Base-by-base conservation (phyloP, 2,888 invertebrate genomes). In the Lagria hirta region DNA sequence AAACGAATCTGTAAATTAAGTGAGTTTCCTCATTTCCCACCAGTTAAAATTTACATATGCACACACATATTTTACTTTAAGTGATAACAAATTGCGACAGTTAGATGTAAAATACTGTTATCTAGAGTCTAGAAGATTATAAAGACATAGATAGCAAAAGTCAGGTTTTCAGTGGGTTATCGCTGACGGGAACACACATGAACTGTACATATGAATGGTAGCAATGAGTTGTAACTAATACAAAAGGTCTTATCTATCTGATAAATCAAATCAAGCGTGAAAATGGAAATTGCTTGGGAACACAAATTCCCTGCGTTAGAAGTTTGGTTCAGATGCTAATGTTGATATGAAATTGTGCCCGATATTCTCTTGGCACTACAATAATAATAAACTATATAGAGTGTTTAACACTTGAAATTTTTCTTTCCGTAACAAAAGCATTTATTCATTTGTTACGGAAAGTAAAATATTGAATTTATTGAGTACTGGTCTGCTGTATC, bases 161-260 rank as follows among this genome's bases (percentile, higher is more conserved):
- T n/a, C 22, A 11, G 16, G 7, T 23, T n/a, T 5, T 17, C 7
- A 6, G 11, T n/a, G 30, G 40, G 33, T 45, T 47, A 47, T 43
- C 42, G n/a, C n/a, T n/a, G 12, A 18, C 28, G 4, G 7, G 11
- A 27, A 23, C 24, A 48, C 52, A 54, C 51, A 47, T 51, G 53
- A 58, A 55, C 58, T 58, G 51, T 48, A 48, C 48, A 47, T 47
- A 48, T 58, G 58, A 60, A 61, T 61, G 47, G 54, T 53, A 43
- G 49, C 57, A 61, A 61, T 60, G 61, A 57, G 53, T 51, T 57
- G 61, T 59, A 58, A 61, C 58, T 58, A 60, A 60, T 55, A 58
- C 61, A 61, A 60, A 57, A 49, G 57, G 56, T 51, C 52, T 55
- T 58, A 58, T 60, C 58, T 54, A 43, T 43, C 50, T 57, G 54